phyloP scores from a whole-genome alignment of 2,888 invertebrate species.

The Anodontia alba region DNA sequence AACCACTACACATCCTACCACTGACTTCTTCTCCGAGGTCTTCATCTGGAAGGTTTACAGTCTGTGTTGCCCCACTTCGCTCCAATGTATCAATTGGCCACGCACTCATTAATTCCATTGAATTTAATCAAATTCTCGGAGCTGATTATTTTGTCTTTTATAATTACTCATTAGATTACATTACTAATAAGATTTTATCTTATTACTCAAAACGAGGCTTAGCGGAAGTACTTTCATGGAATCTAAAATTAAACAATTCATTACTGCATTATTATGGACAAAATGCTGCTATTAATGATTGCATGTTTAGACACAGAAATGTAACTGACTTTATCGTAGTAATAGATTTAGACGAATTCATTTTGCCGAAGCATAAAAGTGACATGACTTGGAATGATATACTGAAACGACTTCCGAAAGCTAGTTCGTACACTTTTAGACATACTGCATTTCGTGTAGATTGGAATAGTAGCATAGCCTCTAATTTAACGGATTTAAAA shows the following conservation, averaged over 20 bases:
- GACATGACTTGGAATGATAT: conserved; percentile 15
- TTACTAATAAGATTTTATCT: not conserved
- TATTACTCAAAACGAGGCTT: not conserved
- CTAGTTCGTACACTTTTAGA: conserved; percentile 10
- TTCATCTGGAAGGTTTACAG: not conserved
- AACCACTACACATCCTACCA: not conserved
- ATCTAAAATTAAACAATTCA: too few species aligned
- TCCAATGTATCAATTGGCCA: not conserved
- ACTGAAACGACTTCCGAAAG: not conserved
- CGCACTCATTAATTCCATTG: not conserved
- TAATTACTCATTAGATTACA: not conserved
- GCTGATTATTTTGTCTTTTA: conserved; percentile 4
- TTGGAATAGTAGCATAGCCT: not conserved
- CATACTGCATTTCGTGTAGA: not conserved
- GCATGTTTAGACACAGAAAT: not conserved
- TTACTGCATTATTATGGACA: not conserved
- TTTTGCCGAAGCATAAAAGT: not conserved
- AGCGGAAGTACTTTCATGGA: not conserved
- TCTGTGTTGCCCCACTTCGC: not conserved
- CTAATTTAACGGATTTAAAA: not conserved
- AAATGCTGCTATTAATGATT: conserved; percentile 18
- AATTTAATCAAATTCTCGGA: not conserved
- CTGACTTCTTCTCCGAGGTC: not conserved
- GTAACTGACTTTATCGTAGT: conserved; percentile 3
- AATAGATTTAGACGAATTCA: conserved; percentile 16